Conservation (phyloP, 2,113 vertebrate species). For the Aspidoscelis tigris region DNA sequence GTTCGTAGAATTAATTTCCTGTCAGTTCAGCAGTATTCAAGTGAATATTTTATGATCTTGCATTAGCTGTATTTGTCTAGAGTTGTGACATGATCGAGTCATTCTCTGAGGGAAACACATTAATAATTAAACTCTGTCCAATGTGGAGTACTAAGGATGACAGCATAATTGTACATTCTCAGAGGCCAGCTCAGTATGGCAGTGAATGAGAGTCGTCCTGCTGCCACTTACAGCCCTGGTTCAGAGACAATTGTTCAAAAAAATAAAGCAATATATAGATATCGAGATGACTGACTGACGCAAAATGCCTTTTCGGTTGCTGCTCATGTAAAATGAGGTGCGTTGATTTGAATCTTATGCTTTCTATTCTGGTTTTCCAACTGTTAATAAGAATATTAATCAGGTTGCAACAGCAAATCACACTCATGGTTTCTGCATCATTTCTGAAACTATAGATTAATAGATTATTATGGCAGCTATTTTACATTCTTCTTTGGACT, state of each 20-base stretch:
- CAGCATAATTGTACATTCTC: constrained; percentile 87
- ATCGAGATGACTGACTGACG: constrained; percentile 54
- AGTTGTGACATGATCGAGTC: constrained; percentile 94
- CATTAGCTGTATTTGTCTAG: constrained; percentile 96
- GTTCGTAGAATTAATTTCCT: constrained; percentile 90
- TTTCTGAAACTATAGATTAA: neutral
- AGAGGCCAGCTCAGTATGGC: constrained; percentile 75
- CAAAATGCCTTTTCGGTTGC: constrained; percentile 64
- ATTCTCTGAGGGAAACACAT: constrained; percentile 92
- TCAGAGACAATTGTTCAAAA: constrained; percentile 75
- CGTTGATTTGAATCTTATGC: neutral
- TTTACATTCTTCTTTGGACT: neutral
- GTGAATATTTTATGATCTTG: constrained; percentile 97
- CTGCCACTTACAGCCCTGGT: constrained; percentile 83
- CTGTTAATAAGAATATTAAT: neutral
- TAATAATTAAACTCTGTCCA: constrained; percentile 95
- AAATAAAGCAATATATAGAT: constrained; percentile 69
- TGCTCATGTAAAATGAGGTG: neutral
- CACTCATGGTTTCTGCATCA: neutral
- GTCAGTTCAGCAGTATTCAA: constrained; percentile 87
- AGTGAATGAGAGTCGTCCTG: constrained; percentile 80
- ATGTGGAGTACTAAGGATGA: constrained; percentile 88
- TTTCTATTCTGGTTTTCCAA: neutral
- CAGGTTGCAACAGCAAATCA: neutral
- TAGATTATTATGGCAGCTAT: neutral